Conservation (phyloP, 2,888 invertebrate genomes). For the Lasius fuliginosus region DNA sequence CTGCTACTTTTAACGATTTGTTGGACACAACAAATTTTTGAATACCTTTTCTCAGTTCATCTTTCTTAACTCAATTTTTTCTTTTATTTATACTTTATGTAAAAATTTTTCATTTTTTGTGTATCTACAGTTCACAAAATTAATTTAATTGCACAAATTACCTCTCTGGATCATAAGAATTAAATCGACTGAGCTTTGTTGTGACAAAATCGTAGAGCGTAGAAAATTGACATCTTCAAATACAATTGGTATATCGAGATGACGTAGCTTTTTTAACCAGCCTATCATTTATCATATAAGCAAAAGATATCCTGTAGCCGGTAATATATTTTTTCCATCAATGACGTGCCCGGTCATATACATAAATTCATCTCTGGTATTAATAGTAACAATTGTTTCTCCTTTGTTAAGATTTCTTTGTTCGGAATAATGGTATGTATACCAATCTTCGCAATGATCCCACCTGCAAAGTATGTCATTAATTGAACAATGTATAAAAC, state of each 20-base stretch:
- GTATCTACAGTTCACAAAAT: neutral
- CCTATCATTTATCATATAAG: conserved; percentile 86
- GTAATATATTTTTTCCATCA: conserved; percentile 88
- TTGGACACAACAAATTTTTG: too few species aligned
- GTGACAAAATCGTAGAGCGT: conserved; percentile 88
- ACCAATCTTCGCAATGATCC: conserved; percentile 78
- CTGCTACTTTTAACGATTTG: too few species aligned
- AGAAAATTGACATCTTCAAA: conserved; percentile 87
- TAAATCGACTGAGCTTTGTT: conserved; percentile 83
- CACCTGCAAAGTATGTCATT: conserved; percentile 52
- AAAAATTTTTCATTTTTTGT: neutral
- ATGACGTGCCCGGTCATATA: conserved; percentile 87
- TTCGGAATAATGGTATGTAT: conserved; percentile 85
- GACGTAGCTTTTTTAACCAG: conserved; percentile 82
- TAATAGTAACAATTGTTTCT: conserved; percentile 77
- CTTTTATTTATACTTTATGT: conserved; percentile 72
- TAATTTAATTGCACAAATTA: conserved; percentile 32
- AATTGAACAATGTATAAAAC: neutral
- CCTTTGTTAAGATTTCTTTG: conserved; percentile 73
- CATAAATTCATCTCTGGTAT: conserved; percentile 81
- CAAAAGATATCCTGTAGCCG: conserved; percentile 88
- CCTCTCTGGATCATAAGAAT: conserved; percentile 82
- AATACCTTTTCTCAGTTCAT: neutral
- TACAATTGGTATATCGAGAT: conserved; percentile 85
- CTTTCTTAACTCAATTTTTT: neutral